A percentile compares a stretch with the other conserved stretches of the same genome.
phyloP scores from a whole-genome alignment of 2,888 invertebrate genomes.

The Agriotes lineatus region DNA sequence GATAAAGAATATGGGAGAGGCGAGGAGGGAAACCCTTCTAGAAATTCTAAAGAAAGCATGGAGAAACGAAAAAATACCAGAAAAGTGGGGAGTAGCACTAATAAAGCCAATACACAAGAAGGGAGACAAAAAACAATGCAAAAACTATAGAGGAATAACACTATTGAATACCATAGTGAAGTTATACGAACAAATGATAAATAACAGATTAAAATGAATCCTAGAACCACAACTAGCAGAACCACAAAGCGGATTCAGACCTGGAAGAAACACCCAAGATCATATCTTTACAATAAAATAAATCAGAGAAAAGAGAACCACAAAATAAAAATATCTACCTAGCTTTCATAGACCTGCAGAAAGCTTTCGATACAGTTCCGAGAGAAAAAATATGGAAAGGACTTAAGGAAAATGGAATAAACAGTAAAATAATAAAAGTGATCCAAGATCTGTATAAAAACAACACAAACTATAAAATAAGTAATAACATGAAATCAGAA shows the following conservation, averaged over 20 bases:
- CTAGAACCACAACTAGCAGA: constrained; percentile 21
- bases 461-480: constrained; percentile 15
- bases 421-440: neutral
- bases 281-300: constrained; percentile 22
- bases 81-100: neutral
- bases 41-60: neutral
- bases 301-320: constrained; percentile 4
- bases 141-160: constrained; percentile 28
- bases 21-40: neutral
- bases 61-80: constrained; percentile 22
- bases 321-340: constrained; percentile 4
- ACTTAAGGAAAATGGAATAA: neutral
- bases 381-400: neutral
- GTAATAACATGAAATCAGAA: too few species aligned
- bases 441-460: constrained; percentile 6
- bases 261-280: constrained; percentile 10
- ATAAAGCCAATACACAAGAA: constrained; percentile 26
- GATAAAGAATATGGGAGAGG: neutral
- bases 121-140: constrained; percentile 13
- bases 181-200: constrained; percentile 18
- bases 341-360: constrained; percentile 19
- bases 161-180: constrained; percentile 24
- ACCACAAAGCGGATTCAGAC: constrained; percentile 27
- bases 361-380: constrained; percentile 1
- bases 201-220: constrained; percentile 12